Evolutionary conservation across 2,113 vertebrate genomes (phyloP).

Genomic region (Chaetorhynchus papuensis): DNA sequence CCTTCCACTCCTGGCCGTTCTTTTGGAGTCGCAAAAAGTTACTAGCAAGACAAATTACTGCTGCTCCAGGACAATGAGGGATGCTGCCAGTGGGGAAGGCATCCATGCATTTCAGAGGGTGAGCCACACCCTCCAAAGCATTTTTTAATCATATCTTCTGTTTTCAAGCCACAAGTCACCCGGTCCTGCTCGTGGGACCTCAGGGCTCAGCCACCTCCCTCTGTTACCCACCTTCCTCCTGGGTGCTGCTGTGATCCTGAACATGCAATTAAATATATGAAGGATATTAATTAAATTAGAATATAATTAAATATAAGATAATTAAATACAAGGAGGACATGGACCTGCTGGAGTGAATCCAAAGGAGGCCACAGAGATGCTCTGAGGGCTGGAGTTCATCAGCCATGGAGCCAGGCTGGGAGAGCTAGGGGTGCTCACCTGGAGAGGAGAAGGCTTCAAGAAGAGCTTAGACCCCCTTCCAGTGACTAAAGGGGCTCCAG

Average conservation of each 20-base stretch:
- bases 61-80: not conserved
- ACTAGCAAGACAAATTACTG: not conserved
- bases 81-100: not conserved
- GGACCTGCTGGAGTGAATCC: not conserved
- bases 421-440: not conserved
- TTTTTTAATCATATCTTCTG: conserved; percentile 13
- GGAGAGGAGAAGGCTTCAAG: not conserved
- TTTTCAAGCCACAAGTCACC: not conserved
- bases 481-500: rapidly evolving
- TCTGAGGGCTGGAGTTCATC: not conserved
- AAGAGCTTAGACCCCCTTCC: rapidly evolving
- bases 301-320: not conserved
- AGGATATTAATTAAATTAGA: not conserved
- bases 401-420: not conserved
- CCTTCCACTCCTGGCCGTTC: not conserved
- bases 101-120: not conserved
- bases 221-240: conserved; percentile 7
- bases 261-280: conserved; percentile 16
- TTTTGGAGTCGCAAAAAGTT: not conserved
- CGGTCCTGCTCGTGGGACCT: rapidly evolving
- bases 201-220: not conserved
- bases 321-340: not conserved
- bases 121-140: not conserved
- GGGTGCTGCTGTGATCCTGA: conserved; percentile 25
- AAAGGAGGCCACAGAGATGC: not conserved